phyloP scores from a whole-genome alignment of 2,797 vertebrate species.

The Peromyscus melanophrys region DNA sequence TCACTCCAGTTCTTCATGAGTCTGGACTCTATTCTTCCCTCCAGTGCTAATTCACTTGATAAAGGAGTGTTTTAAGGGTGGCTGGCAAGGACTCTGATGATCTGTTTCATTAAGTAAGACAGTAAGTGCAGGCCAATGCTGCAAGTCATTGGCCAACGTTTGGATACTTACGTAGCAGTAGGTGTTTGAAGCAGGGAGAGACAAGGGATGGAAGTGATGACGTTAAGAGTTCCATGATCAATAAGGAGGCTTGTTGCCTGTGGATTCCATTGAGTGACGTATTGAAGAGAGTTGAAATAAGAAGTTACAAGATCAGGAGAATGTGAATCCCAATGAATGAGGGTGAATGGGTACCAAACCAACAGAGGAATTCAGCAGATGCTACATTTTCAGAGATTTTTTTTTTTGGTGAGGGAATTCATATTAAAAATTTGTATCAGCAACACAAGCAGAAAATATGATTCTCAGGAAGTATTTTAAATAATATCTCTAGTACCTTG shows the following conservation, averaged over 20 bases:
- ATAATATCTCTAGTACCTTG: background rate
- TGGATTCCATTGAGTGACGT: background rate
- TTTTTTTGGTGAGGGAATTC: background rate
- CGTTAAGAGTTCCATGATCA: background rate
- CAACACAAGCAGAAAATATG: background rate
- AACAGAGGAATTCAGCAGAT: background rate
- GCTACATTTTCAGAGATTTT: background rate
- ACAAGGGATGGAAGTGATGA: background rate
- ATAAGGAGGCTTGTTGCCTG: background rate
- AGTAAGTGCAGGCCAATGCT: background rate
- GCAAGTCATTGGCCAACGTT: background rate
- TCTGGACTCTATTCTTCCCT: background rate
- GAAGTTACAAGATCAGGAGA: background rate
- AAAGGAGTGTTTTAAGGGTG: background rate
- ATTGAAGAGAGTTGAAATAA: background rate
- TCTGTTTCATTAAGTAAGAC: background rate
- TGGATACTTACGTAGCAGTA: background rate
- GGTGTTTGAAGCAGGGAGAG: background rate
- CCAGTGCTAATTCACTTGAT: background rate
- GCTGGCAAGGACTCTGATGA: background rate
- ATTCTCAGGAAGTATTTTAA: background rate
- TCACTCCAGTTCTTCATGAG: background rate
- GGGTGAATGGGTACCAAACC: background rate
- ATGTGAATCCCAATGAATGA: background rate
- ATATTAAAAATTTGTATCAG: background rate